phyloP scores from a whole-genome alignment of 1,140 invertebrate genomes.

The Ostrea edulis region DNA sequence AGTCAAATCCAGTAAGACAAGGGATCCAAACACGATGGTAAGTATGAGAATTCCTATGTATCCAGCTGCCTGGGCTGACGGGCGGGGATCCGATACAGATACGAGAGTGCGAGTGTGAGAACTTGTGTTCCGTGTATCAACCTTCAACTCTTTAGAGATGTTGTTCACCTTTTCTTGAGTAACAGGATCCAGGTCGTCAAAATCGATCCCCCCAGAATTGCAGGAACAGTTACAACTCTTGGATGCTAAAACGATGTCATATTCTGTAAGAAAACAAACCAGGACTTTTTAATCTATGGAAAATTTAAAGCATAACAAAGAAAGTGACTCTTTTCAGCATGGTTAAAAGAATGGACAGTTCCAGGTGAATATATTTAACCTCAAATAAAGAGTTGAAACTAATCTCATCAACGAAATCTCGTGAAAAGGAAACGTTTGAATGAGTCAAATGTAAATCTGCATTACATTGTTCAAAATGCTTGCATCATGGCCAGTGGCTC shows the following conservation, averaged over 20 bases:
- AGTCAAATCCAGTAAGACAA: constrained; percentile 48
- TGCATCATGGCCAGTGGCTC: no score
- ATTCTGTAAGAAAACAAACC: neutral
- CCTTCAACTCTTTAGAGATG: constrained; percentile 42
- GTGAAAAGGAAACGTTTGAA: no score
- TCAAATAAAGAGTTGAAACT: no score
- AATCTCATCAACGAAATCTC: no score
- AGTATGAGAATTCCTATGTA: constrained; percentile 46
- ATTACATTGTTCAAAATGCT: no score
- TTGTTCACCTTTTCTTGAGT: constrained; percentile 47
- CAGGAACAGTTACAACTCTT: constrained; percentile 47
- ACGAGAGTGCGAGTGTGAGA: constrained; percentile 43
- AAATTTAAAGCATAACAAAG: no score
- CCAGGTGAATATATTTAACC: no score
- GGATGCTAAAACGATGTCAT: neutral
- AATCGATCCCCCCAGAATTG: neutral
- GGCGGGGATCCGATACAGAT: constrained; percentile 42
- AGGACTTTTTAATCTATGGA: neutral
- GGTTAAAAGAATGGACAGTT: no score
- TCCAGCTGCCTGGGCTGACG: constrained; percentile 50
- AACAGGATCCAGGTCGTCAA: constrained; percentile 44
- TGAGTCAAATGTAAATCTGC: no score
- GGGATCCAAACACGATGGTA: constrained; percentile 26
- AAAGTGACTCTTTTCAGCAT: no score
- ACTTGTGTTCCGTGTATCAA: constrained; percentile 47